Evolutionary conservation across 2,113 vertebrate species (phyloP).

Genomic region (Arvicanthis niloticus): DNA sequence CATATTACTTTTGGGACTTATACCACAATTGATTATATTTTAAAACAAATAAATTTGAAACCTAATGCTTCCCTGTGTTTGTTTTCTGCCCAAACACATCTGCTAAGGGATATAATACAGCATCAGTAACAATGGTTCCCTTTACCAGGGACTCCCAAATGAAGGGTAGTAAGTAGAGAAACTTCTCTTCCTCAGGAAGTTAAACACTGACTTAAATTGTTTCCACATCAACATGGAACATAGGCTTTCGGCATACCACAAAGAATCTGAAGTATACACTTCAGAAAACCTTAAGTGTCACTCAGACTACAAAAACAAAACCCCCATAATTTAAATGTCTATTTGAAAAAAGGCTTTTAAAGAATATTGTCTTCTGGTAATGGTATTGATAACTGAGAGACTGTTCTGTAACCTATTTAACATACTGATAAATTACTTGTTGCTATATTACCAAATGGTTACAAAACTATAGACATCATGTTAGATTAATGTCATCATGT

Average conservation of each 20-base stretch:
- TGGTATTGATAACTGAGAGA: neutral
- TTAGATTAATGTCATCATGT: neutral
- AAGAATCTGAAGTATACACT: conserved; percentile 3
- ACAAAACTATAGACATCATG: conserved; percentile 5
- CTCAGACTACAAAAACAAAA: neutral
- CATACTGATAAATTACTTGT: neutral
- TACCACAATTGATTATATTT: conserved; percentile 55
- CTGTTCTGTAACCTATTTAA: conserved; percentile 6
- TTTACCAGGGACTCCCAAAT: neutral
- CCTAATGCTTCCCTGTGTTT: conserved; percentile 17
- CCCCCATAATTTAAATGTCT: neutral
- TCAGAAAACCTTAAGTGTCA: conserved; percentile 36
- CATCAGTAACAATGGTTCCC: neutral
- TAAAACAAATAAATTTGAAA: conserved; percentile 70
- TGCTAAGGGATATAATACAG: conserved; percentile 25
- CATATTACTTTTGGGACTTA: conserved; percentile 51
- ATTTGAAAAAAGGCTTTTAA: neutral
- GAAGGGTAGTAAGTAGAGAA: neutral
- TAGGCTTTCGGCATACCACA: neutral
- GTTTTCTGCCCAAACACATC: conserved; percentile 58
- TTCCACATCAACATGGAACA: neutral
- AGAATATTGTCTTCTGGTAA: neutral
- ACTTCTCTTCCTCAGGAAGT: neutral
- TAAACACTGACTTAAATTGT: neutral
- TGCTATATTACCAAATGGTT: neutral